phyloP scores from a whole-genome alignment of 2,113 vertebrate species.

The Archocentrus centrarchus region DNA sequence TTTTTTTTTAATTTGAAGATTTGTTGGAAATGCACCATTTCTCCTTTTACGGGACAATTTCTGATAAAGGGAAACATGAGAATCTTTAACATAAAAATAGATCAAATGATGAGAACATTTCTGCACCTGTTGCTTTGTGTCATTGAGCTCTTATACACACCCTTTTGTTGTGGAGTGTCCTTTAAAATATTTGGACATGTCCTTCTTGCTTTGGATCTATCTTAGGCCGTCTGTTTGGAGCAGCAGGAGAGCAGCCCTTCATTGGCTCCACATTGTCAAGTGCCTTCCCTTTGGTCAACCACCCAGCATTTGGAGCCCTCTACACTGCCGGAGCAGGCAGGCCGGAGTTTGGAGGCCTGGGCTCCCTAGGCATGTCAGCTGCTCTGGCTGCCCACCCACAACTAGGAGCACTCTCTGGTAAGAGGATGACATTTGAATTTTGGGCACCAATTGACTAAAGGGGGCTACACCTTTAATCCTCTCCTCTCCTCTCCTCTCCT shows the following conservation, averaged over 20 bases:
- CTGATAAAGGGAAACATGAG: background rate
- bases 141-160: background rate
- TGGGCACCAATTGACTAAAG: background rate
- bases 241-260: constrained; percentile 88
- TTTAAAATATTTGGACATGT: constrained; percentile 44
- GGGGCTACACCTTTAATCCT: constrained; percentile 2
- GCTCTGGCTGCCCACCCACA: constrained; percentile 91
- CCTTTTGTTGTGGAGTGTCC: background rate
- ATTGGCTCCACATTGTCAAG: constrained; percentile 90
- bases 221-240: constrained; percentile 89
- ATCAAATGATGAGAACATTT: constrained; percentile 6
- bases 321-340: constrained; percentile 86
- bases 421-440: constrained; percentile 26
- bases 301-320: constrained; percentile 88
- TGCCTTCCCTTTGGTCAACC: constrained; percentile 92
- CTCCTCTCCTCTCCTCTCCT: background rate
- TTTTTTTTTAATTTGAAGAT: background rate
- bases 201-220: constrained; percentile 25
- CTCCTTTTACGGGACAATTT: background rate
- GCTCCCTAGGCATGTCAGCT: constrained; percentile 90
- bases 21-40: background rate
- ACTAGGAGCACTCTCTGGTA: constrained; percentile 91
- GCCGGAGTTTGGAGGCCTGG: constrained; percentile 91
- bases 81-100: background rate
- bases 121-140: constrained; percentile 26